Base-by-base conservation (phyloP, 2,888 invertebrate species). In the Cepaea hortensis region DNA sequence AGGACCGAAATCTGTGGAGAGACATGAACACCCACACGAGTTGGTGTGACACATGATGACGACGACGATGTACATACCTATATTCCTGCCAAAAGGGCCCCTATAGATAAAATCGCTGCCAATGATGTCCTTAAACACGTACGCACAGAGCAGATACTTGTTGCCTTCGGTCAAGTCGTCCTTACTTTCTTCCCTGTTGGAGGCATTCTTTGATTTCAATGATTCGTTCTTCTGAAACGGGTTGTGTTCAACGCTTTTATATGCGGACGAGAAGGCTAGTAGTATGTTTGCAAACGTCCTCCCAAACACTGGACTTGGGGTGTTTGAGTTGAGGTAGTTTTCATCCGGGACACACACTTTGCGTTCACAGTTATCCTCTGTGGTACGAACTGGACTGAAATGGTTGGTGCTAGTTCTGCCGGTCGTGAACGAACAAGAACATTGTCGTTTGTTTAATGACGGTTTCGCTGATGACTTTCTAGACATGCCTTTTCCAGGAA, bases 31-130 rank as follows among this genome's bases (percentile, higher is more conserved):
- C 35, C 35, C 35, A 35, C 35, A 35, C 35, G 35, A 35, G 1
- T 35, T 35, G 35, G 35, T 35, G 35, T 35, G 35, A 35, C 35
- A 9, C 65, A 65, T 15, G 18, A 65, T 65, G 9, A 65, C 65
- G 18, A 65, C 18, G 9, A 18, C 18, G 9, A 18, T 9, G 65
- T n/a, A 77, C 84, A 18, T 84, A 84, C 84, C 77, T 20, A 84
- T 35, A 65, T 84, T 84, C 23, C 48, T 62, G 18, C 84, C 84
- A 70, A 50, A 85, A 9, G 85, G 85, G 6, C 85, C 85, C n/a
- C 23, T 85, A 55, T 23, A 85, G 61, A 80, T 35, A 46, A 85
- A 72, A 50, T 85, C 82, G 18, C 7, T 46, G 46, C 82, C 82
- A 9, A 81, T 62, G 18, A 76, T 61, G 62, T 86, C 68, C 23